Conservation (phyloP, 2,888 invertebrate genomes). For the Ceramica pisi region DNA sequence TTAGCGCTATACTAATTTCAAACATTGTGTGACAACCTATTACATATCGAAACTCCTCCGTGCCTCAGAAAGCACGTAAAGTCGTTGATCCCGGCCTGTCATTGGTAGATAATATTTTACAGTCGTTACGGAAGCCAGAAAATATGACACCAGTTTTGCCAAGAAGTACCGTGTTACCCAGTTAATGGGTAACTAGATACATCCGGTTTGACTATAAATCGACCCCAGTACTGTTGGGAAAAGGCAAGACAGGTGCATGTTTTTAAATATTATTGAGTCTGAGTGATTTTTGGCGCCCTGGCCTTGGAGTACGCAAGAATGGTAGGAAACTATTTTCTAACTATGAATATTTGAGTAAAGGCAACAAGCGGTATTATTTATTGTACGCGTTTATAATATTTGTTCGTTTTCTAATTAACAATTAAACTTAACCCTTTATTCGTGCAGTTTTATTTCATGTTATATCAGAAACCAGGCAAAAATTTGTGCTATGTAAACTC, state of each 20-base stretch:
- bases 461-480: background rate
- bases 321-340: slow-evolving; percentile 55
- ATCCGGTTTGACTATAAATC: too few relatives aligned
- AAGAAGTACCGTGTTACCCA: too few relatives aligned
- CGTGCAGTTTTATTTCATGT: slow-evolving; percentile 3
- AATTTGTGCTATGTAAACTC: slow-evolving; percentile 36
- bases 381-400: slow-evolving; percentile 37
- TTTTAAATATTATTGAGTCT: too few relatives aligned
- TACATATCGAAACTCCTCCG: too few relatives aligned
- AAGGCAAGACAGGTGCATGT: too few relatives aligned
- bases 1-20: background rate
- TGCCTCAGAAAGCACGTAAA: too few relatives aligned
- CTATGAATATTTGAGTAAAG: slow-evolving; percentile 50
- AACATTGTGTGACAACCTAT: background rate
- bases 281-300: background rate
- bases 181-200: too few relatives aligned
- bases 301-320: slow-evolving; percentile 8
- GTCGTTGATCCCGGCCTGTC: too few relatives aligned
- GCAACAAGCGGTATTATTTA: slow-evolving; percentile 36
- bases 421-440: slow-evolving; percentile 50
- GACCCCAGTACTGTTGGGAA: too few relatives aligned
- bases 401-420: slow-evolving; percentile 55
- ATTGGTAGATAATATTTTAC: too few relatives aligned
- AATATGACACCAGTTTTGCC: too few relatives aligned
- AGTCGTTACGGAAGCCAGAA: too few relatives aligned